Base-by-base conservation (phyloP, 2,113 vertebrate species). In the Indri indri region DNA sequence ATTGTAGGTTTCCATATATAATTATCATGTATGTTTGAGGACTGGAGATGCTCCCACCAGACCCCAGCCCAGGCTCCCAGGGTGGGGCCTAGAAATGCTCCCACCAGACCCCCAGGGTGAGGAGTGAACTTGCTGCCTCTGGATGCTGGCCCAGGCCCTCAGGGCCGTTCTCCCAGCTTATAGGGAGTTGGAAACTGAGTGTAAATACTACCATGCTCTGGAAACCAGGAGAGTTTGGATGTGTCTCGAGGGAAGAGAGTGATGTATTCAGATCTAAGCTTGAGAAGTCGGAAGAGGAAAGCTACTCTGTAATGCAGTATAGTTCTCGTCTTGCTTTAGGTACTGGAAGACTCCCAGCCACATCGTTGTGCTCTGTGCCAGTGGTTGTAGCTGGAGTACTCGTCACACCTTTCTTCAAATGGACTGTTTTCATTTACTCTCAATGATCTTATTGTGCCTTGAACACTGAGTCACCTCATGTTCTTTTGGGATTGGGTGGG, bases 401-500 rank as follows among this genome's bases (percentile, higher is more conserved):
- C 0, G 0, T 4, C 47, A 6, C 16, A 6, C 59, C 16, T 94
- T 37, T n/a, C 61, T 34, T n/a, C 37, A 70, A 5, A 32, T 17
- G 65, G 25, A 8, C 42, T 14, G 2, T 82, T 32, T 13, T 66
- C 18, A 42, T 57, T 88, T 12, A 59, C 71, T 25, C 17, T 70
- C 68, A 32, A 20, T 54, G 42, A 27, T 42, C 66, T 52, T 50
- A 18, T 5, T 80, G 66, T 73, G 47, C 63, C 57, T 73, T 42
- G 5, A n/a, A 12, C n/a, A 66, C 71, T 70, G 80, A 90, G 65
- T 88, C 79, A 80, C n/a, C 87, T n/a, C 0, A 0, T 81, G 50
- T 70, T 90, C 40, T 68, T 85, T 37, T 65, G 68, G 63, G 74
- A 32, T 34, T 90, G 96, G 87, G 65, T 59, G 90, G 76, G 70